Percentiles rank a stretch among this genome's conserved stretches.
These are phyloP conservation scores for Drosophila persimilis DNA, from an alignment of 1,140 invertebrate species.

Conservation along the genomic window DNA sequence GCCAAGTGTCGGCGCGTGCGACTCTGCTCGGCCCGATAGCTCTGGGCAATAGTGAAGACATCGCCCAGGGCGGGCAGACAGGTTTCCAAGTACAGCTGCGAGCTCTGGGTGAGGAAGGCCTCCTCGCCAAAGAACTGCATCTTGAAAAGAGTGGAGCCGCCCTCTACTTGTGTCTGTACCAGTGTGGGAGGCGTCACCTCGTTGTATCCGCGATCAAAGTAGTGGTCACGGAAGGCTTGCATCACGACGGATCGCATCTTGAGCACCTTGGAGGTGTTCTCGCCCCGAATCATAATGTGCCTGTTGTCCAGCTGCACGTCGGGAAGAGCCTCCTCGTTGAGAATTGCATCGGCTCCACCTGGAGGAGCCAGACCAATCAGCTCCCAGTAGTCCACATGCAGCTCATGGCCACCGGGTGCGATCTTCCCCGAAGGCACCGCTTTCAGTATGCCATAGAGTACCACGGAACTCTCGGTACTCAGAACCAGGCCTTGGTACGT, in stretches of 20 bases:
- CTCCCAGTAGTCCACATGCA: slow-evolving; percentile 97
- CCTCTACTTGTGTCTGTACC: slow-evolving; percentile 97
- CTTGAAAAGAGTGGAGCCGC: slow-evolving; percentile 98
- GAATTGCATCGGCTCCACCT: slow-evolving; percentile 96
- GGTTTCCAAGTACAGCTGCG: slow-evolving; percentile 98
- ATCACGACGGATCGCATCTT: slow-evolving; percentile 94
- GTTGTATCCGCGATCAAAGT: slow-evolving; percentile 90
- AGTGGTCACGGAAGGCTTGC: slow-evolving; percentile 97
- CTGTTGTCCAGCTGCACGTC: slow-evolving; percentile 99
- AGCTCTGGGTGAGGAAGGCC: slow-evolving; percentile 98
- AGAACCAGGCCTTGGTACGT: slow-evolving; percentile 95
- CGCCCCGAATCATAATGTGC: slow-evolving; percentile 99
- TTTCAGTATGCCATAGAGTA: slow-evolving; percentile 92
- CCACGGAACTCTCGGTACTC: slow-evolving; percentile 95
- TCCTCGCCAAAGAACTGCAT: slow-evolving; percentile 96
- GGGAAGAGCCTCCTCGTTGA: slow-evolving; percentile 98
- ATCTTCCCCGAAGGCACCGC: slow-evolving; percentile 95
- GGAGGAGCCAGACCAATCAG: slow-evolving; percentile 94
- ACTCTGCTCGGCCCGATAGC: slow-evolving; percentile 98
- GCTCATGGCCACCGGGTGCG: slow-evolving; percentile 97
- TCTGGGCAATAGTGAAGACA: slow-evolving; percentile 98
- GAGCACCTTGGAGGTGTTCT: slow-evolving; percentile 97
- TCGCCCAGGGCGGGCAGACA: slow-evolving; percentile 96
- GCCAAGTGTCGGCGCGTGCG: slow-evolving; percentile 97
- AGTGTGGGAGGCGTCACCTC: slow-evolving; percentile 98